Evolutionary conservation across 2,797 vertebrate species (phyloP), one percentile per base, ranked within the genome.

Genomic region (Chlorospingus semifuscus): DNA sequence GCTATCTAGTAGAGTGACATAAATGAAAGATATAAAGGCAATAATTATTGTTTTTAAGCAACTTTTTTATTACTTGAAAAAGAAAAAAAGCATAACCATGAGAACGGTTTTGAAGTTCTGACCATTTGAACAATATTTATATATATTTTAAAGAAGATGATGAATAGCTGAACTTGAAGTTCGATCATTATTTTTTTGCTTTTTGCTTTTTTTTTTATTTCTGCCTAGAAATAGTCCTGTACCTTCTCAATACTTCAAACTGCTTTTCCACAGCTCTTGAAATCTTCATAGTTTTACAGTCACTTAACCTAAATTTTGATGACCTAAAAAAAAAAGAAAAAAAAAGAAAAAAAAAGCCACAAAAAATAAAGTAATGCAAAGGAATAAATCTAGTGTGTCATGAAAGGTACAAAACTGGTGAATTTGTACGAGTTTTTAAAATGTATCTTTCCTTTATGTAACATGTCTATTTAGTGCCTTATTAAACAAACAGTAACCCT

Each of bases 391-490:
- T 68, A 82, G 88, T 90, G 86, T 93, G 91, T 92, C 76, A 41
- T 5, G 89, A 89, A 91, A 96, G 96, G 95, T 94, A 92, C 94
- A 83, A 96, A 95, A 44, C 75, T 63, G 92, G 88, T 24, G 44
- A 85, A 55, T 95, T 95, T 95, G 39, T 89, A 95, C 19, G 19
- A 71, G 39, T 60, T 91, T 94, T 94, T 89, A 41, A 76, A 57
- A 61, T 30, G 77, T 93, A 72, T 94, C 94, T 97, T 96, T 97
- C 96, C 95, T 97, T 97, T 96, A 87, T 82, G 96, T 89, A 96
- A 94, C 91, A 53, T 87, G 77, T 97, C 97, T 96, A 97, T 97
- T 97, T 96, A 97, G 98, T 98, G 98, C 98, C 98, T 98, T 98
- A 98, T 94, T 83, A 83, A 95, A 95, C 90, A 94, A 95, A 83